phyloP scores from a whole-genome alignment of 2,113 vertebrate species.

The Verasper variegatus region DNA sequence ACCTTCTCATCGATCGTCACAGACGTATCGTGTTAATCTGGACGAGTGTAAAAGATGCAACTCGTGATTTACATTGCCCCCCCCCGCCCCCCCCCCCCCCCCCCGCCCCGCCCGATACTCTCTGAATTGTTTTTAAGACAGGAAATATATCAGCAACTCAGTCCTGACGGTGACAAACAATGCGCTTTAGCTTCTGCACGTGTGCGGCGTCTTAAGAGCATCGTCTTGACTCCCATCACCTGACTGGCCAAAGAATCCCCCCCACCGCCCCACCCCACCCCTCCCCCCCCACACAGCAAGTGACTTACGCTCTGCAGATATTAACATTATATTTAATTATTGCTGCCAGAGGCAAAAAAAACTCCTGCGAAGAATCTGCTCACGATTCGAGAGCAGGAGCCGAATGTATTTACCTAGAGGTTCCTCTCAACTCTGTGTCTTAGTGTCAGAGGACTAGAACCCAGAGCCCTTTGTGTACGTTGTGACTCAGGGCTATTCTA shows the following conservation, averaged over 20 bases:
- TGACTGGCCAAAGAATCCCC: conserved; percentile 44
- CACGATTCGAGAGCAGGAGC: not conserved
- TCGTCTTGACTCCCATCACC: not conserved
- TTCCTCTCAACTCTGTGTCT: conserved; percentile 28
- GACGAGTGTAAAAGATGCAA: too few relatives aligned
- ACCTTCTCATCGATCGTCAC: too few relatives aligned
- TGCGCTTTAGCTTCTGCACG: too few relatives aligned
- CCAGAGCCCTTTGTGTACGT: conserved; percentile 49
- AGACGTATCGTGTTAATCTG: too few relatives aligned
- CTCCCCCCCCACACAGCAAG: not conserved
- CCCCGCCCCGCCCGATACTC: too few relatives aligned
- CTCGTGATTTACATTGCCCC: too few relatives aligned
- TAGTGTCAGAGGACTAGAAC: conserved; percentile 41
- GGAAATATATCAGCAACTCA: too few relatives aligned
- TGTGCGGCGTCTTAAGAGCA: too few relatives aligned
- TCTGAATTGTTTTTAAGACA: too few relatives aligned
- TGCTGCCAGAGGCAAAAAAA: not conserved
- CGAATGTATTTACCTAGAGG: conserved; percentile 45
- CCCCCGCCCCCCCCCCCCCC: too few relatives aligned
- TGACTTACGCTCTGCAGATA: not conserved
- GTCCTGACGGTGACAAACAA: too few relatives aligned
- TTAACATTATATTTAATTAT: conserved; percentile 27
- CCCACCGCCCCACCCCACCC: accelerated
- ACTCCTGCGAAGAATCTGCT: not conserved
- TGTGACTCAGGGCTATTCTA: conserved; percentile 65